These are phyloP conservation scores for Apotomis turbidana DNA, from an alignment of 2,888 invertebrate genomes.

Conservation along the genomic window DNA sequence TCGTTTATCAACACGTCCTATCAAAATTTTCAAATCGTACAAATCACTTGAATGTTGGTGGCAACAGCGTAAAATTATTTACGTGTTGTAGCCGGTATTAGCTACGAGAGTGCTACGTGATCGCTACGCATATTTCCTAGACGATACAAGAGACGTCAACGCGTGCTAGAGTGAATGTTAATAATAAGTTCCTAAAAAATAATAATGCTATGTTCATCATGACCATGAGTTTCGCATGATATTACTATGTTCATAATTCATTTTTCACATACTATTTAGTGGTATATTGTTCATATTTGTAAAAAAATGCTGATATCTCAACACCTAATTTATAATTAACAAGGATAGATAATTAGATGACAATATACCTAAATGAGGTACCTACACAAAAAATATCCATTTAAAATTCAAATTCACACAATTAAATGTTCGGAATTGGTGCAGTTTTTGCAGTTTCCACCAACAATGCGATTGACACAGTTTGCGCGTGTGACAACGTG, in stretches of 20 bases:
- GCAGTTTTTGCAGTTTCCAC: conserved; percentile 30
- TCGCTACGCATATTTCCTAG: conserved; percentile 18
- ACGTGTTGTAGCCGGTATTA: conserved; percentile 16
- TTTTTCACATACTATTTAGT: too few relatives aligned
- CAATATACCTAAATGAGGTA: neutral
- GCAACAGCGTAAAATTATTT: neutral
- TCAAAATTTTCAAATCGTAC: too few relatives aligned
- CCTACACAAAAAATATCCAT: neutral
- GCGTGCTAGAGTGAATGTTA: conserved; percentile 20
- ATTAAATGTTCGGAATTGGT: conserved; percentile 22
- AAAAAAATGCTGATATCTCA: too few relatives aligned
- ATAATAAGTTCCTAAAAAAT: neutral
- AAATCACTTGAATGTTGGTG: too few relatives aligned
- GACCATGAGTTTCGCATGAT: too few relatives aligned
- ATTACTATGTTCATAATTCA: too few relatives aligned
- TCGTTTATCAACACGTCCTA: too few relatives aligned
- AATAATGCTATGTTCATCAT: neutral
- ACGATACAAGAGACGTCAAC: conserved; percentile 44
- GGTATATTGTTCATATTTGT: too few relatives aligned
- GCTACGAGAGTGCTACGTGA: conserved; percentile 29
- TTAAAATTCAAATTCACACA: conserved; percentile 22
- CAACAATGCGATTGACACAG: conserved; percentile 32
- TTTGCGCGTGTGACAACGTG: conserved; percentile 22
- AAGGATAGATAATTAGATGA: neutral
- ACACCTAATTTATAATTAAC: neutral